Percentiles rank a stretch among this genome's conserved stretches.
Conservation (phyloP, 2,797 vertebrate species). For the Poeciliopsis paucimaculata region DNA sequence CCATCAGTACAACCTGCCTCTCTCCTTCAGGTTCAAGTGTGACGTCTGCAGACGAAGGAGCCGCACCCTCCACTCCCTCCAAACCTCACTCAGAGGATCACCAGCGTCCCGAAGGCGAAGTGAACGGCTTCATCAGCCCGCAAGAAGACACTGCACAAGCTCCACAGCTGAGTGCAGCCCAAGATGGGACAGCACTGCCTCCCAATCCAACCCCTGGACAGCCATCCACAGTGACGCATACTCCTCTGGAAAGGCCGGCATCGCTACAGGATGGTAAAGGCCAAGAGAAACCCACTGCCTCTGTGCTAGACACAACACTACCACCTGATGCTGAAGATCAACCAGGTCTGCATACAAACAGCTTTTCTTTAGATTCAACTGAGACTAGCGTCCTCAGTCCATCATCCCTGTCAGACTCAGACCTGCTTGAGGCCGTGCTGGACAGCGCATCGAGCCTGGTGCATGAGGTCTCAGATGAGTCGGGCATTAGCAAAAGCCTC, state of each 20-base stretch:
- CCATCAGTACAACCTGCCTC: constrained; percentile 3
- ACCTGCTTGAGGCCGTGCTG: constrained; percentile 49
- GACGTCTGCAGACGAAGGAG: constrained; percentile 67
- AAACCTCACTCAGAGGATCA: constrained; percentile 47
- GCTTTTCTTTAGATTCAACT: constrained; percentile 47
- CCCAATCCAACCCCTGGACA: constrained; percentile 38
- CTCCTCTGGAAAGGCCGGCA: constrained; percentile 25
- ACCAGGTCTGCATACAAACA: constrained; percentile 38
- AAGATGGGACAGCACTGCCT: constrained; percentile 31
- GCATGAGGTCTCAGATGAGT: constrained; percentile 31
- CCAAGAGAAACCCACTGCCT: constrained; percentile 4
- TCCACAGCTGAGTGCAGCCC: constrained; percentile 12
- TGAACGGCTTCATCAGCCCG: constrained; percentile 58
- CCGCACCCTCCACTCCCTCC: constrained; percentile 40
- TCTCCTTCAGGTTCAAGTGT: constrained; percentile 73
- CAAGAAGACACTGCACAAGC: constrained; percentile 43
- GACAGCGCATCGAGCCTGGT: constrained; percentile 44
- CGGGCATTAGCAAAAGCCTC: constrained; percentile 26
- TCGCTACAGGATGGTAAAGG: constrained; percentile 19
- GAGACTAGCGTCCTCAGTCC: constrained; percentile 59
- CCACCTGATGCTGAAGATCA: constrained; percentile 30
- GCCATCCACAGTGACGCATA: background rate
- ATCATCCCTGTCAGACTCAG: constrained; percentile 58
- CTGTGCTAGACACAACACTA: background rate
- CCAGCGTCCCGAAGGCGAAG: constrained; percentile 38